Percentiles rank a stretch among this genome's conserved stretches.
These are phyloP conservation scores for Onychomys torridus DNA, from an alignment of 2,797 vertebrate species.

Conservation along the genomic window DNA sequence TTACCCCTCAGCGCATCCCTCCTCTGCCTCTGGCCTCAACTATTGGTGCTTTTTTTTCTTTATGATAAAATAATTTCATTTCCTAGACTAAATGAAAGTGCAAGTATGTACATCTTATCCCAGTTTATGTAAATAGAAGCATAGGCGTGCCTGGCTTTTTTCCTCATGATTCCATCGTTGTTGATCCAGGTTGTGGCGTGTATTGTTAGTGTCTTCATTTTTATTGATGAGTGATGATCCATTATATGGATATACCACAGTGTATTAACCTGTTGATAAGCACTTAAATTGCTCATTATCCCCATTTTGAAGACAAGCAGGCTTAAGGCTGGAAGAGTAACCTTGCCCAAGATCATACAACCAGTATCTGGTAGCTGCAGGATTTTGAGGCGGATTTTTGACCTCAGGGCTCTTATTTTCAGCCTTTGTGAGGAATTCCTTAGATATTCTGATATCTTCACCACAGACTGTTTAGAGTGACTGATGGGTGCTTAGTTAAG, in stretches of 20 bases:
- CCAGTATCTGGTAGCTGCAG: neutral
- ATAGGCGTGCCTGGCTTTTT: neutral
- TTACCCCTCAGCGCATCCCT: neutral
- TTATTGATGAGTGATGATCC: neutral
- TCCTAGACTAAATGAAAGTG: neutral
- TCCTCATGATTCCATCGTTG: neutral
- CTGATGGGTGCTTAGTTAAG: neutral
- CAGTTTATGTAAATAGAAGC: neutral
- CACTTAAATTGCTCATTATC: neutral
- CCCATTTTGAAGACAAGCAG: slow-evolving; percentile 41
- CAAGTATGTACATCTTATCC: neutral
- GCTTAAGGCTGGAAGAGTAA: neutral
- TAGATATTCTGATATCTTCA: too few species aligned
- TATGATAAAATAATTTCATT: neutral
- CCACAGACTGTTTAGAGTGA: neutral
- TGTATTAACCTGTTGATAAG: neutral
- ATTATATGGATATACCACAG: neutral
- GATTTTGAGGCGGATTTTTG: neutral
- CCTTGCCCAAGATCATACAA: neutral
- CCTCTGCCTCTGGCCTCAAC: neutral
- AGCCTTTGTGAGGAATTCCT: neutral
- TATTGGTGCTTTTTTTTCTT: neutral
- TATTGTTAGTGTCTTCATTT: neutral
- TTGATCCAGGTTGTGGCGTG: neutral
- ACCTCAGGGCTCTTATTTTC: neutral